These are phyloP conservation scores for Andrena haemorrhoa DNA, from an alignment of 2,888 invertebrate species.

Conservation along the genomic window DNA sequence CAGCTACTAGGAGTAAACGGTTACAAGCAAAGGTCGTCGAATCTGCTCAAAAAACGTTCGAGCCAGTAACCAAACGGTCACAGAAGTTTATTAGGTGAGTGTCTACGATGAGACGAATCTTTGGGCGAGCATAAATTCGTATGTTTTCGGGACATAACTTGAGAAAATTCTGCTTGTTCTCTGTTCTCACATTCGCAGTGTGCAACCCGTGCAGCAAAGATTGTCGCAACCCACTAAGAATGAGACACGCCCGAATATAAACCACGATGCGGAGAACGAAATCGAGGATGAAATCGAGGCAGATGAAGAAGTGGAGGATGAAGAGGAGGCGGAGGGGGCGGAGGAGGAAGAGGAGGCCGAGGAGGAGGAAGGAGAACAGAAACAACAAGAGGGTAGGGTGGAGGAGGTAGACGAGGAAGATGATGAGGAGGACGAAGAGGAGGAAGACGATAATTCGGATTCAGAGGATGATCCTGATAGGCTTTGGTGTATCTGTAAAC, in stretches of 20 bases:
- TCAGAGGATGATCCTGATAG: slow-evolving; percentile 97
- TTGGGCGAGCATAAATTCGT: background rate
- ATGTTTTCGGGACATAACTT: background rate
- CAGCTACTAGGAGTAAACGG: slow-evolving; percentile 92
- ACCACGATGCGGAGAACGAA: slow-evolving; percentile 19
- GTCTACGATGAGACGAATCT: background rate
- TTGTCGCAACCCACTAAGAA: slow-evolving; percentile 20
- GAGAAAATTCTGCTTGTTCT: background rate
- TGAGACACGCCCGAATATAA: slow-evolving; percentile 4
- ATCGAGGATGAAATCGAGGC: background rate
- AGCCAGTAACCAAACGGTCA: slow-evolving; percentile 58
- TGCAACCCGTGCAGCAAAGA: slow-evolving; percentile 46
- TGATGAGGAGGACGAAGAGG: slow-evolving; percentile 87
- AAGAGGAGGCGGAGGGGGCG: background rate
- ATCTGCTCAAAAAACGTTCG: slow-evolving; percentile 53
- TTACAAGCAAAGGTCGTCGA: slow-evolving; percentile 77
- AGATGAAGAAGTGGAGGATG: background rate
- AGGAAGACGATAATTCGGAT: slow-evolving; percentile 87
- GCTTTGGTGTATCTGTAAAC: slow-evolving; percentile 97
- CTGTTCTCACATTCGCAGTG: slow-evolving; percentile 21
- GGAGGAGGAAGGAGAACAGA: background rate
- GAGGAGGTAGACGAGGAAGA: slow-evolving; percentile 70
- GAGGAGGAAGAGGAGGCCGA: background rate
- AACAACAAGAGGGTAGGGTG: slow-evolving; percentile 2
- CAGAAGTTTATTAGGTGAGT: slow-evolving; percentile 64